Conservation (phyloP, 2,888 invertebrate species). For the Altica lythri region DNA sequence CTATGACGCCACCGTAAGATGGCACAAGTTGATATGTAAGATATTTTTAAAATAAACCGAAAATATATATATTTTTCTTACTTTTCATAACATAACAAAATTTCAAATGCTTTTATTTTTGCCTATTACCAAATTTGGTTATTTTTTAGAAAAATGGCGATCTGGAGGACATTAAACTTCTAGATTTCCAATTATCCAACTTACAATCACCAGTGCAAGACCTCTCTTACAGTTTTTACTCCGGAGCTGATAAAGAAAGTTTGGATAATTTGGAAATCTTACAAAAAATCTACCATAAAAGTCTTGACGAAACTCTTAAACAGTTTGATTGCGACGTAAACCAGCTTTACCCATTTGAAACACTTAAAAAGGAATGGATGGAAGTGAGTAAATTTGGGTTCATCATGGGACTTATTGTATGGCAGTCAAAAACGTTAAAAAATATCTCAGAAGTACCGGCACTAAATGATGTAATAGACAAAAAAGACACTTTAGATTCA, state of each 20-base stretch:
- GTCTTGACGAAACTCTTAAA: conserved; percentile 40
- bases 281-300: conserved; percentile 47
- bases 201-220: conserved; percentile 45
- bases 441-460: not conserved
- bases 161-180: too few species aligned
- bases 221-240: conserved; percentile 50
- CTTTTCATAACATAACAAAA: too few species aligned
- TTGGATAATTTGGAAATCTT: conserved; percentile 45
- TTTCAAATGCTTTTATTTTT: too few species aligned
- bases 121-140: too few species aligned
- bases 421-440: conserved; percentile 10
- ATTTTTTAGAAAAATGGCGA: too few species aligned
- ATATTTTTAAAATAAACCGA: too few species aligned
- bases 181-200: conserved; percentile 26
- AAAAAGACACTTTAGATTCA: not conserved
- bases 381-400: conserved; percentile 28
- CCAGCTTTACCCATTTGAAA: conserved; percentile 45
- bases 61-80: too few species aligned
- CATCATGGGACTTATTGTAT: conserved; percentile 12
- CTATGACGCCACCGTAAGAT: too few species aligned
- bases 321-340: conserved; percentile 43
- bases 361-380: conserved; percentile 42
- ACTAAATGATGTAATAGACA: conserved; percentile 3
- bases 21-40: too few species aligned
- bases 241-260: conserved; percentile 43